A percentile compares a stretch with the other conserved stretches of the same genome.
Evolutionary conservation across 2,888 invertebrate genomes (phyloP).

Genomic region (Lissonota sp.): DNA sequence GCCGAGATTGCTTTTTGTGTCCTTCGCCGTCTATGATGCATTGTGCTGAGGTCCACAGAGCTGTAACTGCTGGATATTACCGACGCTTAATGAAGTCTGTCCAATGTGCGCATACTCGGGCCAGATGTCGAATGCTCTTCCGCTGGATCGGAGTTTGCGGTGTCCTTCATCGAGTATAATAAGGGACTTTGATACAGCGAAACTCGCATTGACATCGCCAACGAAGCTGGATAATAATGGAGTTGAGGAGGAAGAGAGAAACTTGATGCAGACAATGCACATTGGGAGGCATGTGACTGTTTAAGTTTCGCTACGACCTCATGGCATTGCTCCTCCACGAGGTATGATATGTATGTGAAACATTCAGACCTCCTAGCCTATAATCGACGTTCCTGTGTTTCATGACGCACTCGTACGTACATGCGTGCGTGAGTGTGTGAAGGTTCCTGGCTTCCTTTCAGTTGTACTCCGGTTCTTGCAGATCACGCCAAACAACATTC

Average conservation of each 20-base stretch:
- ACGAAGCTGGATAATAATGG: not conserved
- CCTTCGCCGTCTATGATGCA: conserved; percentile 19
- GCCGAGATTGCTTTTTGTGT: not conserved
- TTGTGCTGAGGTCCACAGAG: conserved; percentile 9
- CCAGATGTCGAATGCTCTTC: not conserved
- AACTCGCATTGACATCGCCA: not conserved
- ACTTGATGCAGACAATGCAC: no score
- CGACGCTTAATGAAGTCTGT: conserved; percentile 46
- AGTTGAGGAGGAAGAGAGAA: no score
- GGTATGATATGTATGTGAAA: no score
- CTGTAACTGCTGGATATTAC: conserved; percentile 52
- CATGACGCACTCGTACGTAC: no score
- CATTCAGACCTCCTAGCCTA: no score
- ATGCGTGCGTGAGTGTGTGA: no score
- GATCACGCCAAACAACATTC: not conserved
- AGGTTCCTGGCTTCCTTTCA: not conserved
- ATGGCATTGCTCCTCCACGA: no score
- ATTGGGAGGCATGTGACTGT: no score
- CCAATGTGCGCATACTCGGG: conserved; percentile 1
- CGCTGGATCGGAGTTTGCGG: conserved; percentile 16
- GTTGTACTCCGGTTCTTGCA: not conserved
- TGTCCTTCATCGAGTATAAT: conserved; percentile 26
- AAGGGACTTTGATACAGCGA: not conserved
- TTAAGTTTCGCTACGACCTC: no score
- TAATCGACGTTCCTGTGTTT: no score